Evolutionary conservation across 2,113 vertebrate species (phyloP), one percentile per base, ranked within the genome.

Genomic region (Phaetusa simplex): DNA sequence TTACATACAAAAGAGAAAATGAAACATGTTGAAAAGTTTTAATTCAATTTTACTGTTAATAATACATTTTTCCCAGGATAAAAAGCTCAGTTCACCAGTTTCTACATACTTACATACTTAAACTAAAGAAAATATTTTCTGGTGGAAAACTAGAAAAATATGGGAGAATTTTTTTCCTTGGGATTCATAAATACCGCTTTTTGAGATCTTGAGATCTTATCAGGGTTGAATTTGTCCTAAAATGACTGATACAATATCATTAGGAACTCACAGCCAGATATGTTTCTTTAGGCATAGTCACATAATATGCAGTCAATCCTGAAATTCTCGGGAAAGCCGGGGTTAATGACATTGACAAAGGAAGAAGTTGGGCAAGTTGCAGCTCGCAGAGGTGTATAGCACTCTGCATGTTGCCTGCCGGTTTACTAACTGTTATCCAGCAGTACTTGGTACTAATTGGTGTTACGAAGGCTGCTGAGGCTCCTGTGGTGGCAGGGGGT

Each of bases 401-500:
- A 8, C 47, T 32, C 20, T 4, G 20, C 10, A 0, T 5, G 30
- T 23, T 36, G 9, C 43, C 47, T 82, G 69, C 50, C 20, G 9
- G 14, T 8, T 81, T 45, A 6, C 49, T 27, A 12, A 38, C 26
- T 52, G 17, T 32, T 67, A 10, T 29, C 1, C 1, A 7, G 67
- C 26, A 14, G 29, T n/a, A 43, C 19, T 16, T 18, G 70, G 5
- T 7, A 3, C 55, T 43, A 36, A 45, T 11, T 14, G 74, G n/a
- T 36, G 3, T 30, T 36, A 19, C 1, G 1, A 36, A 74, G 32
- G 24, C 50, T 74, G 30, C 47, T 0, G 1, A 22, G 19, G 29
- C 32, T 69, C 22, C 70, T 76, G 65, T 3, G 5, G 29, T 5
- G 17, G 3, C 17, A 5, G 17, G 0, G 8, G 23, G 1, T 32